phyloP scores from a whole-genome alignment of 2,797 vertebrate genomes.

The Lacerta agilis region DNA sequence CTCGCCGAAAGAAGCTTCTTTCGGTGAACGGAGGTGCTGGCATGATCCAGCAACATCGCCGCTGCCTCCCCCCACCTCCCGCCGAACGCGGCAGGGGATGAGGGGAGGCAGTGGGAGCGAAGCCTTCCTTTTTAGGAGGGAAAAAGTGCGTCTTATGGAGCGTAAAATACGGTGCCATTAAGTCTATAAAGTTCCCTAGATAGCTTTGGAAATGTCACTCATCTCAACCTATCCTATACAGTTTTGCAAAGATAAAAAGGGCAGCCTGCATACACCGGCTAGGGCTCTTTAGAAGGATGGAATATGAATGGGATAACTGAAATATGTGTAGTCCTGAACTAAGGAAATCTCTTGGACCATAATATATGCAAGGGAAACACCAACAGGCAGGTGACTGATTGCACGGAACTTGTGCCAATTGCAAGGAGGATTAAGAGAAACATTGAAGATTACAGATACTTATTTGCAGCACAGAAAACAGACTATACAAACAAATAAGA shows the following conservation, averaged over 20 bases:
- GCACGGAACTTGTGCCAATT: not conserved
- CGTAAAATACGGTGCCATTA: too few relatives aligned
- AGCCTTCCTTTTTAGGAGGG: too few relatives aligned
- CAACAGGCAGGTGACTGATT: not conserved
- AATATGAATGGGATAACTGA: not conserved
- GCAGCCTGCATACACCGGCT: not conserved
- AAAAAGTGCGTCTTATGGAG: too few relatives aligned
- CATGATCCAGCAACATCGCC: too few relatives aligned
- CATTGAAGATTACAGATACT: not conserved
- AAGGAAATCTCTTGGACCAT: not conserved
- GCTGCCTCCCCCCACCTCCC: too few relatives aligned
- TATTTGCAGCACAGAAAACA: not conserved
- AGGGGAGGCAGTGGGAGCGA: too few relatives aligned
- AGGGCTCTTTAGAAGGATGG: not conserved
- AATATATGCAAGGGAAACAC: not conserved
- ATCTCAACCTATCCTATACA: not conserved
- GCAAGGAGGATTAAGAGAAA: not conserved
- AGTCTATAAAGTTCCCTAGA: not conserved
- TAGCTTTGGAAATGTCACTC: not conserved
- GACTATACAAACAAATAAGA: not conserved
- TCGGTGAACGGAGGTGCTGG: too few relatives aligned
- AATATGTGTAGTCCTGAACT: not conserved
- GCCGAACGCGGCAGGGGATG: too few relatives aligned
- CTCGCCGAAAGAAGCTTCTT: too few relatives aligned
- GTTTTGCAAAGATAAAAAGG: not conserved